Conservation (phyloP, 2,888 invertebrate genomes). For the Sicus ferrugineus region DNA sequence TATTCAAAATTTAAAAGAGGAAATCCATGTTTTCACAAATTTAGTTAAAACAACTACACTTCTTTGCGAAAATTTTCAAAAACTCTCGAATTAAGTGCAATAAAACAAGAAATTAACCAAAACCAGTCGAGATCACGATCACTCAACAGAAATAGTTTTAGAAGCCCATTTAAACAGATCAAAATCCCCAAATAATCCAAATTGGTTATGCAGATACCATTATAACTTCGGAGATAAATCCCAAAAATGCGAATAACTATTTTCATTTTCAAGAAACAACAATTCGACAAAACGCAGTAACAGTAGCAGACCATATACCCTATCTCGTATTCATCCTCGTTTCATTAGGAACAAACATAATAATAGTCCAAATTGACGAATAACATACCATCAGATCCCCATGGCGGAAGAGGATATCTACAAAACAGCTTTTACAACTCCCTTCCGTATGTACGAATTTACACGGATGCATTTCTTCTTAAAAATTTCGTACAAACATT, state of each 20-base stretch:
- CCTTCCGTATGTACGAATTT: slow-evolving; percentile 26
- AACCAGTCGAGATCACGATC: no score
- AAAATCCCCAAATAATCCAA: neutral
- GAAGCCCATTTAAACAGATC: neutral
- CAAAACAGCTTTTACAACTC: slow-evolving; percentile 29
- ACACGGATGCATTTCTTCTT: slow-evolving; percentile 29
- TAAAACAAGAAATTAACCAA: neutral
- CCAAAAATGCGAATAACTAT: no score
- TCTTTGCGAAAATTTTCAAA: neutral
- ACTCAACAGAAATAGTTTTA: neutral
- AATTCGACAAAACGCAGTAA: no score
- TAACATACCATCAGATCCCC: slow-evolving; percentile 34
- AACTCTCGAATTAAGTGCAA: neutral
- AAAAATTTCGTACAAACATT: slow-evolving; percentile 33
- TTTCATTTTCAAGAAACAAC: no score
- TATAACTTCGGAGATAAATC: neutral
- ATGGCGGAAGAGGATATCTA: slow-evolving; percentile 29
- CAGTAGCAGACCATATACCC: no score
- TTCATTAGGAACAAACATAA: no score
- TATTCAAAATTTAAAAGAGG: neutral
- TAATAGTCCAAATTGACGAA: no score
- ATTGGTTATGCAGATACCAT: slow-evolving; percentile 7
- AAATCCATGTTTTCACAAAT: neutral
- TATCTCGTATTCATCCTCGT: no score
- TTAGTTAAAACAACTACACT: neutral